phyloP scores from a whole-genome alignment of 2,888 invertebrate species.

The Entomobrya multifasciata region DNA sequence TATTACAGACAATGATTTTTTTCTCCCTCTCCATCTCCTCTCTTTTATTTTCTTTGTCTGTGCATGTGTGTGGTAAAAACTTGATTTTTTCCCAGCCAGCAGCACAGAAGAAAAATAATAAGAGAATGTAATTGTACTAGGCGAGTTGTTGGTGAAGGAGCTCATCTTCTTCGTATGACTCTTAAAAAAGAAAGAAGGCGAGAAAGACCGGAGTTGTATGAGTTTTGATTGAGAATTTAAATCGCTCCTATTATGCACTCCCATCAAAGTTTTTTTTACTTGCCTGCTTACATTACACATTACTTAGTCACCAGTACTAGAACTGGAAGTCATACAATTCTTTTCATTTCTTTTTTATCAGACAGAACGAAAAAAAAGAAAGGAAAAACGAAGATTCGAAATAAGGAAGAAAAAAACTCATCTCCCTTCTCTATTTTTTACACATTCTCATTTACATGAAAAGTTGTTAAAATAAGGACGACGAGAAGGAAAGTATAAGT shows the following conservation, averaged over 20 bases:
- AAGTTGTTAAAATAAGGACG: slow-evolving; percentile 35
- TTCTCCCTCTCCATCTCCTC: neutral
- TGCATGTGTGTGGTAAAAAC: slow-evolving; percentile 53
- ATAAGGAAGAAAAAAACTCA: too few relatives aligned
- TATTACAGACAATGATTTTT: slow-evolving; percentile 53
- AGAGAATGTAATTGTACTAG: slow-evolving; percentile 59
- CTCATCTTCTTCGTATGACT: too few relatives aligned
- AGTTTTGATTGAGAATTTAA: slow-evolving; percentile 71
- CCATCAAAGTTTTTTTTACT: slow-evolving; percentile 62
- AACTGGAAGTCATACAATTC: slow-evolving; percentile 49
- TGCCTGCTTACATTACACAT: slow-evolving; percentile 19
- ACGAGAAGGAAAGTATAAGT: slow-evolving; percentile 42
- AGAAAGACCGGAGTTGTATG: slow-evolving; percentile 48
- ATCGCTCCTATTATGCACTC: slow-evolving; percentile 68
- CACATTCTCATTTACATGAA: slow-evolving; percentile 60
- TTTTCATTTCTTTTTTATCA: slow-evolving; percentile 49
- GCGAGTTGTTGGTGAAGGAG: neutral
- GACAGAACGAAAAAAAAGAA: slow-evolving; percentile 26
- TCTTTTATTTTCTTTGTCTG: neutral
- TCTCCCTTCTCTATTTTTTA: slow-evolving; percentile 50
- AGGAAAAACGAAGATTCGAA: too few relatives aligned
- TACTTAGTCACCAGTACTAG: slow-evolving; percentile 18
- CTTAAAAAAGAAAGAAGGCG: slow-evolving; percentile 22
- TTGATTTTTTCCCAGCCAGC: neutral
- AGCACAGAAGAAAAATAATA: slow-evolving; percentile 34